These are phyloP conservation scores for Eidolon helvum DNA, from an alignment of 2,113 vertebrate genomes.

Conservation along the genomic window DNA sequence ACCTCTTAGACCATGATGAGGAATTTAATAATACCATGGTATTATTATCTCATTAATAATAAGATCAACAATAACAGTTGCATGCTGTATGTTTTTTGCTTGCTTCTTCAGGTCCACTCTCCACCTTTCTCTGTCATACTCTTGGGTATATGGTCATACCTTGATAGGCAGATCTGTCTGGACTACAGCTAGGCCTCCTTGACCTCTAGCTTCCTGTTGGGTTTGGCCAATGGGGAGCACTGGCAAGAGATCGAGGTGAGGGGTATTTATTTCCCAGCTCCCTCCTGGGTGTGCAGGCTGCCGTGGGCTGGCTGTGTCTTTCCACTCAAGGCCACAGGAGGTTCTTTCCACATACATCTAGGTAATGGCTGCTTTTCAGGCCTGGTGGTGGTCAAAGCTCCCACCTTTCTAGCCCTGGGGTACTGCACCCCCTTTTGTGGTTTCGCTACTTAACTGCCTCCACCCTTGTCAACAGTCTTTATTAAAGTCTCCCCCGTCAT, in stretches of 20 bases:
- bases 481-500: not conserved
- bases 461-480: not conserved
- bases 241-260: not conserved
- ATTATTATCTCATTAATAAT: not conserved
- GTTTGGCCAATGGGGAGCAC: not conserved
- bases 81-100: not conserved
- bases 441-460: not conserved
- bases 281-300: not conserved
- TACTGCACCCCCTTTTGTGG: not conserved
- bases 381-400: not conserved
- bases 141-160: not conserved
- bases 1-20: not conserved
- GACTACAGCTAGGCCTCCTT: not conserved
- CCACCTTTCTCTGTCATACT: not conserved
- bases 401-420: not conserved
- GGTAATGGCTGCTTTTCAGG: not conserved
- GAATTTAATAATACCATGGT: not conserved
- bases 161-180: not conserved
- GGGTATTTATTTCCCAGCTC: not conserved
- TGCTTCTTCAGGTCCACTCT: not conserved
- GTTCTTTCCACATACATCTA: not conserved
- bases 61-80: not conserved
- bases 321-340: not conserved
- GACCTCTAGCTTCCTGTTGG: not conserved
- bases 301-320: not conserved